Evolutionary conservation across 2,113 vertebrate genomes (phyloP), one percentile per base, ranked within the genome.

Genomic region (Lynx canadensis): DNA sequence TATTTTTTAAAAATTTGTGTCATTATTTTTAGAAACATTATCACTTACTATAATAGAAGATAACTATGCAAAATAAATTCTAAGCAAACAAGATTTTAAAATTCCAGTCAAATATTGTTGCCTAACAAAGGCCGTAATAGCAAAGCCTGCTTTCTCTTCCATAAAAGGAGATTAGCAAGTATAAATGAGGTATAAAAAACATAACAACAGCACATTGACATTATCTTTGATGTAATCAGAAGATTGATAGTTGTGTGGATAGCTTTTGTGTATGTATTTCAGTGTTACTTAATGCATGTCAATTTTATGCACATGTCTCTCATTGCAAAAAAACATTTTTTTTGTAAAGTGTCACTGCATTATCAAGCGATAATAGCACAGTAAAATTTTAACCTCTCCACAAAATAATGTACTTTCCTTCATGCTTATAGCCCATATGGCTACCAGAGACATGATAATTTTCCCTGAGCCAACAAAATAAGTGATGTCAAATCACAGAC

Each of bases 141-240:
- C 6, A 89, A 96, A 78, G 1, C 13, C 27, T 89, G 5, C 4
- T 33, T 89, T 95, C 38, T 82, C 27, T 94, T 60, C 33, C 68
- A 31, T 36, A 83, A 82, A 85, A 86, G n/a, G 50, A 86, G 27
- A 78, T 95, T 63, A 90, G 18, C 25, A 81, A 81, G 18, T 68
- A 38, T 86, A 66, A 76, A 12, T 84, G 33, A 38, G 3, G 29
- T 89, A 9, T 69, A 73, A 85, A 96, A 92, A 8, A 19, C n/a
- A 81, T 68, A 84, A 38, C 21, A 73, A 74, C 18, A 63, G 13
- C 3, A 36, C 1, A 89, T 1, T 94, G 50, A 48, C 3, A 78
- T 91, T 66, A 38, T 83, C 52, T 90, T 48, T 83, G 52, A 89
- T 65, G 94, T 71, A 57, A 92, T 79, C 84, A 90, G 23, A 95